Conservation (phyloP, 2,113 vertebrate genomes). For the Emydocephalus ijimae region DNA sequence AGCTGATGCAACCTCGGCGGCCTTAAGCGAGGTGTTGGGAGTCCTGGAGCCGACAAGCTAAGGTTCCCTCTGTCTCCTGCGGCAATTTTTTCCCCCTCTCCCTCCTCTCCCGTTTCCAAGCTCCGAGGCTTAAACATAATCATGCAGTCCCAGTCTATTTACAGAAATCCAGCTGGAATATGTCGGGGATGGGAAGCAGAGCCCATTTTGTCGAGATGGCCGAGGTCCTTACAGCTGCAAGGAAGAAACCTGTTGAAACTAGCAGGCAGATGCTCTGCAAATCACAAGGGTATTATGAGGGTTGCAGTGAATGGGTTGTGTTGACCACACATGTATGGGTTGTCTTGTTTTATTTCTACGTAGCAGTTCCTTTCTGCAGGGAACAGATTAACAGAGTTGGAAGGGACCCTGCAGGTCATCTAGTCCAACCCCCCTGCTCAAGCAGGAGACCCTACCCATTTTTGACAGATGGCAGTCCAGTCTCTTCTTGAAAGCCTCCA, state of each 20-base stretch:
- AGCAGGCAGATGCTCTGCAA: not conserved
- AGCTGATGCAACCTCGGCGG: constrained; percentile 63
- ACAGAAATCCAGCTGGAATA: fast-evolving
- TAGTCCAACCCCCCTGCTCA: too few species aligned
- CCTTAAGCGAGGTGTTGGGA: constrained; percentile 44
- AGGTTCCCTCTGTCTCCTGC: not conserved
- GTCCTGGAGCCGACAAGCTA: constrained; percentile 5
- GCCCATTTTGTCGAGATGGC: not conserved
- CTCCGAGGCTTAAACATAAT: not conserved
- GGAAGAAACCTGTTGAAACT: not conserved
- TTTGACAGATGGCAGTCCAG: too few species aligned
- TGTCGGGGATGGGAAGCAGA: fast-evolving
- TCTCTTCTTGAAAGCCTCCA: too few species aligned
- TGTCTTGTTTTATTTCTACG: not conserved
- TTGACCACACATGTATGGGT: fast-evolving
- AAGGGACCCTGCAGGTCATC: too few species aligned
- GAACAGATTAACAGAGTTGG: too few species aligned
- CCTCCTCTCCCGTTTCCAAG: not conserved
- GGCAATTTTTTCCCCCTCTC: not conserved
- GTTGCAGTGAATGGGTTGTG: not conserved
- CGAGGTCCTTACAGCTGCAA: fast-evolving
- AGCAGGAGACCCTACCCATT: too few species aligned
- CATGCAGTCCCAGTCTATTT: not conserved
- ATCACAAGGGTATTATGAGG: not conserved
- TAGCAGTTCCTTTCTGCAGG: not conserved